phyloP scores from a whole-genome alignment of 2,888 invertebrate genomes.

The Ceramica pisi region DNA sequence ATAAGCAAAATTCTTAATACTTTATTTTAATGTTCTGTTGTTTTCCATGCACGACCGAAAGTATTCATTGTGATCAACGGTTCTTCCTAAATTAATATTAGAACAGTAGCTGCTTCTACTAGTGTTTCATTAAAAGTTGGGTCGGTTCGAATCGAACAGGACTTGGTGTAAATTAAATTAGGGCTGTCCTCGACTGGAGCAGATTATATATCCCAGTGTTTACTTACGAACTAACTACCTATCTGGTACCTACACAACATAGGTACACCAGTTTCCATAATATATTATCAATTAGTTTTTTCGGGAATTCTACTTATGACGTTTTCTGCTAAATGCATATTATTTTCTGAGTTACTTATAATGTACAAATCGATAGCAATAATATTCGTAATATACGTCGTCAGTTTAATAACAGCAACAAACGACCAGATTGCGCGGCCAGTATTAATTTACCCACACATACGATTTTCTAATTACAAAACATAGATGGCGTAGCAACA shows the following conservation, averaged over 20 bases:
- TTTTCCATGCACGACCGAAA: not conserved
- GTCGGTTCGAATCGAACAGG: not conserved
- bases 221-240: not conserved
- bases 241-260: too few relatives aligned
- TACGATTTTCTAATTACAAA: conserved; percentile 80
- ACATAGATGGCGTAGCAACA: conserved; percentile 80
- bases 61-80: too few relatives aligned
- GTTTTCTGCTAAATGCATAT: not conserved
- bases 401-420: conserved; percentile 1
- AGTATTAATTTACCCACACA: conserved; percentile 57
- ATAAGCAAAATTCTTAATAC: not conserved
- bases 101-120: not conserved
- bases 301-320: not conserved
- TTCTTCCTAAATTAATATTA: not conserved
- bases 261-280: too few relatives aligned
- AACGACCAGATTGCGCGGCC: conserved; percentile 14
- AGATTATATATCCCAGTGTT: conserved; percentile 5
- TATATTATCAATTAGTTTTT: too few relatives aligned
- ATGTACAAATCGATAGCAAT: too few relatives aligned
- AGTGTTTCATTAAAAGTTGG: conserved; percentile 28
- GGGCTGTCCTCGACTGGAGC: not conserved
- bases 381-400: not conserved
- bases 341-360: not conserved
- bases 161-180: conserved; percentile 27
- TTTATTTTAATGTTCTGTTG: not conserved